Percentiles rank a stretch among this genome's conserved stretches.
These are phyloP conservation scores for Osmerus mordax DNA, from an alignment of 2,113 vertebrate species.

Conservation along the genomic window DNA sequence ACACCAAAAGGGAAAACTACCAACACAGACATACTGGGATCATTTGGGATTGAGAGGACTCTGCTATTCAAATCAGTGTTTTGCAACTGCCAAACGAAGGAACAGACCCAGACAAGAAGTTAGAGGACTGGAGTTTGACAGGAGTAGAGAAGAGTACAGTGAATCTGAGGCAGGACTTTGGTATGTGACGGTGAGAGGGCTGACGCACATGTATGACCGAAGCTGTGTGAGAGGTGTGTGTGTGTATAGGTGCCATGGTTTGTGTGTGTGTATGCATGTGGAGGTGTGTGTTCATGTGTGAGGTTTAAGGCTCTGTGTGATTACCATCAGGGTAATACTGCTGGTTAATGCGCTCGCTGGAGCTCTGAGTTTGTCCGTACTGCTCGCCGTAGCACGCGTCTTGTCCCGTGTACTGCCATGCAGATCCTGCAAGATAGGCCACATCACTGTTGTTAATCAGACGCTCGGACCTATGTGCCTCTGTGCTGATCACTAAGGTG, in stretches of 20 bases:
- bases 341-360: constrained; percentile 88
- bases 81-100: constrained; percentile 27
- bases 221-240: constrained; percentile 15
- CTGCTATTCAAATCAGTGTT: neutral
- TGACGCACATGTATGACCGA: constrained; percentile 23
- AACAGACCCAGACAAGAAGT: constrained; percentile 10
- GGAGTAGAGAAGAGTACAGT: constrained; percentile 13
- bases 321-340: constrained; percentile 96
- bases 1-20: constrained; percentile 62
- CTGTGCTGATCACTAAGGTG: constrained; percentile 26
- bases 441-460: constrained; percentile 62
- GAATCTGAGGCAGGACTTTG: constrained; percentile 29
- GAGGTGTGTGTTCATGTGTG: constrained; percentile 41
- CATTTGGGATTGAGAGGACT: constrained; percentile 19
- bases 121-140: constrained; percentile 15
- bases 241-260: constrained; percentile 40
- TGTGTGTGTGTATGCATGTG: constrained; percentile 13
- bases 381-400: constrained; percentile 96
- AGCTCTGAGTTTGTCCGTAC: constrained; percentile 87
- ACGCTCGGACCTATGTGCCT: constrained; percentile 34
- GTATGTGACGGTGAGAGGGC: neutral
- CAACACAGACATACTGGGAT: constrained; percentile 53
- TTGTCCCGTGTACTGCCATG: constrained; percentile 90
- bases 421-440: constrained; percentile 81
- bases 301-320: constrained; percentile 52